Base-by-base conservation (phyloP, 2,113 vertebrate species). In the Dasyurus viverrinus region DNA sequence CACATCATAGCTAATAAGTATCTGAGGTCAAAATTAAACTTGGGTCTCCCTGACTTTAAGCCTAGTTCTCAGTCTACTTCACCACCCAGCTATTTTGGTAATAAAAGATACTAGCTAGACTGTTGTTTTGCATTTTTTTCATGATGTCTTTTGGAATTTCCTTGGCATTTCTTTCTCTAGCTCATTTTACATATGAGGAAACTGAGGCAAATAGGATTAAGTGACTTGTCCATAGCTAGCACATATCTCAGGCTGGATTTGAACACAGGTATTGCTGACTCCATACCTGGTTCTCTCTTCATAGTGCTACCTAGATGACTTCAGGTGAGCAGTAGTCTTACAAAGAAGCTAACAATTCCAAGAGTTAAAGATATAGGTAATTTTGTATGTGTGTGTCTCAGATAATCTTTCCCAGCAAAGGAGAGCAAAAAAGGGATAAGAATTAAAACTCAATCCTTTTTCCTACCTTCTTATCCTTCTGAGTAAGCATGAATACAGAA, bases 401-500 rank as follows among this genome's bases (percentile, higher is more conserved):
- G 0, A n/a, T 92, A 23, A 3, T 76, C 3, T 54, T 91, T 93
- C 57, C 9, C 46, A 93, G 30, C 3, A 54, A n/a, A 52, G 90
- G 94, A 93, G 30, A 93, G 42, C 7, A 93, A 14, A 52, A 52
- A 94, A 93, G 6, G 89, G 54, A 89, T 90, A 30, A 60, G 2
- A 76, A 89, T 57, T 24, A 92, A 91, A 91, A 55, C 9, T 11
- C 14, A 84, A 3, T 76, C 30, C 91, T 7, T 8, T 47, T 89
- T 19, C 14, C 22, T 7, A 92, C 8, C 22, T 3, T 1, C 25
- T 93, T 9, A 36, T n/a, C 36, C n/a, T 96, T 93, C 89, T 36
- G 92, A 93, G 91, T 25, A 76, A 92, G 47, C 54, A 1, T 52
- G 9, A 94, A 48, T 92, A 68, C 68, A 92, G 57, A 90, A 54